Evolutionary conservation across 1,140 invertebrate genomes (phyloP).

Genomic region (Zaprionus nigranus): DNA sequence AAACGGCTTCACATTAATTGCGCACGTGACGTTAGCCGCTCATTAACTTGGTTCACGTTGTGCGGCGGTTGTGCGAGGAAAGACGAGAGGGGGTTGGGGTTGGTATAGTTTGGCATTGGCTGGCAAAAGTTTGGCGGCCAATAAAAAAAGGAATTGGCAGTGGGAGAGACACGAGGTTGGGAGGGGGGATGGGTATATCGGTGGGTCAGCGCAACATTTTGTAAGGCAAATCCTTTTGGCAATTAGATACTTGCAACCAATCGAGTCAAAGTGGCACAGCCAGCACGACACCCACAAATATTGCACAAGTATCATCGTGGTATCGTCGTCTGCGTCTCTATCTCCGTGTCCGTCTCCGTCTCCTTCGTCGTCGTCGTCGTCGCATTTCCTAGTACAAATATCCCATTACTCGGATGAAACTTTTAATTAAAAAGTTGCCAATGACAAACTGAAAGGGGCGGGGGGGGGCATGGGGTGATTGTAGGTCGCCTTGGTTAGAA

Average conservation of each 20-base stretch:
- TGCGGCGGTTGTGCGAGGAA: background rate
- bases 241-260: conserved; percentile 76
- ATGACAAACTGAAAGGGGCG: conserved; percentile 67
- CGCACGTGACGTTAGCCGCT: conserved; percentile 48
- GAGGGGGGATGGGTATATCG: background rate
- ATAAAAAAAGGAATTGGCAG: conserved; percentile 31
- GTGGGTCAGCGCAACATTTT: conserved; percentile 62
- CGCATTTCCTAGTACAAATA: conserved; percentile 81
- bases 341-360: background rate
- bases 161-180: background rate
- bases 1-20: conserved; percentile 51
- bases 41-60: conserved; percentile 46
- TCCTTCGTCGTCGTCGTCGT: too few relatives aligned
- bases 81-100: too few relatives aligned
- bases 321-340: conserved; percentile 42
- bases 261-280: conserved; percentile 30
- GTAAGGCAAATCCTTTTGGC: conserved; percentile 80
- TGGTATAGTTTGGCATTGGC: conserved; percentile 61
- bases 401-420: conserved; percentile 82
- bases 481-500: background rate
- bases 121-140: conserved; percentile 61
- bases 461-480: conserved; percentile 3
- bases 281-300: conserved; percentile 64
- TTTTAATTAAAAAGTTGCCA: conserved; percentile 83
- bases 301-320: conserved; percentile 62